phyloP scores from a whole-genome alignment of 2,888 invertebrate genomes.

The Xanthia icteritia region DNA sequence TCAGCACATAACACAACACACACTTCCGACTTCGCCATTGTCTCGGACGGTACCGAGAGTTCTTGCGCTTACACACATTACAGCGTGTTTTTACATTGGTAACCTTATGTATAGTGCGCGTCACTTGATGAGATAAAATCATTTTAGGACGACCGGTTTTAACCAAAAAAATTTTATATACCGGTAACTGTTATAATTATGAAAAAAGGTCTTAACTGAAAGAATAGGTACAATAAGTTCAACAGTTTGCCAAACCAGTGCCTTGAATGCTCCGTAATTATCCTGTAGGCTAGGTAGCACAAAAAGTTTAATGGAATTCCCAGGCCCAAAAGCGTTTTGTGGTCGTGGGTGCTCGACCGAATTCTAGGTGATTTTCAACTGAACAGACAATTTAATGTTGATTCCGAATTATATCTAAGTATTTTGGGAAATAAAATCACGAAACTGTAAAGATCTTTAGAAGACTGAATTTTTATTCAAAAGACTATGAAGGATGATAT shows the following conservation, averaged over 20 bases:
- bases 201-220: background rate
- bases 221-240: background rate
- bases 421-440: slow-evolving; percentile 15
- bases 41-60: too few species aligned
- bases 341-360: slow-evolving; percentile 54
- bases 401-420: slow-evolving; percentile 11
- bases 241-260: slow-evolving; percentile 31
- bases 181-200: too few species aligned
- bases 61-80: too few species aligned
- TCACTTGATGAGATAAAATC: background rate
- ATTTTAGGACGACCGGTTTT: background rate
- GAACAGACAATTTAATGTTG: slow-evolving; percentile 41
- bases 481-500: background rate
- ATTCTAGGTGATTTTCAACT: slow-evolving; percentile 41
- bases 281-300: slow-evolving; percentile 44
- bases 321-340: slow-evolving; percentile 52
- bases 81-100: too few species aligned
- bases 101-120: too few species aligned
- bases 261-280: slow-evolving; percentile 53
- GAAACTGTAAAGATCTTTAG: background rate
- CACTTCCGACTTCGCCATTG: too few species aligned
- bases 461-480: background rate
- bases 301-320: slow-evolving; percentile 63
- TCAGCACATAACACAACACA: too few species aligned
- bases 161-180: background rate